These are phyloP conservation scores for Perdix hodgsoniae DNA, from an alignment of 2,797 vertebrate species.

Conservation along the genomic window DNA sequence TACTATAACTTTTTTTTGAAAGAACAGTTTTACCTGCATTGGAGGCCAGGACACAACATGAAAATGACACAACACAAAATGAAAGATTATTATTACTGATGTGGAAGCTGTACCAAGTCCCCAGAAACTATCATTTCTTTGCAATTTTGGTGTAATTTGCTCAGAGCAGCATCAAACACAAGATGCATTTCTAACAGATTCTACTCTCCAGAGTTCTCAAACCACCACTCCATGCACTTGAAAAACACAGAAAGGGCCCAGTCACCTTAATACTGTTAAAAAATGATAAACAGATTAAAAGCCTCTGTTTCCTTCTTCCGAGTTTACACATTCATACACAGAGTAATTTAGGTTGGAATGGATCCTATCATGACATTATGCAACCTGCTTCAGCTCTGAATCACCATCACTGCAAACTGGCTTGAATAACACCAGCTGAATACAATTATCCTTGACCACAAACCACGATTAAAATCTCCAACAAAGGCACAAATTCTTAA, in stretches of 20 bases:
- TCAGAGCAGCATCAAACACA: not conserved
- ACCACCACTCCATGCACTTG: not conserved
- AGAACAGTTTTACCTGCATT: not conserved
- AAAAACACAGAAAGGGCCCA: not conserved
- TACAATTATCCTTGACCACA: not conserved
- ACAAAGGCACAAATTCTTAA: not conserved
- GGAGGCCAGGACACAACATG: not conserved
- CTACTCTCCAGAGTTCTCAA: not conserved
- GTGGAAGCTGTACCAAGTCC: not conserved
- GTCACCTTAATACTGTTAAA: not conserved
- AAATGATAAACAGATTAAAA: not conserved
- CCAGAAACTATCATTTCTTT: not conserved
- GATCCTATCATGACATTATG: not conserved
- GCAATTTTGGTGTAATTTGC: not conserved
- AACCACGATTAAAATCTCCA: not conserved
- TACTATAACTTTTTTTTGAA: not conserved
- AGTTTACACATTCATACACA: not conserved
- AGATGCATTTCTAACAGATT: not conserved
- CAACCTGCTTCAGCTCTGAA: not conserved
- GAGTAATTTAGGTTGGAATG: not conserved
- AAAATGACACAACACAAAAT: not conserved
- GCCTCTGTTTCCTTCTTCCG: not conserved
- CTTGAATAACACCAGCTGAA: not conserved
- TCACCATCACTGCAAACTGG: rapidly evolving
- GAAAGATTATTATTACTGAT: not conserved